These are phyloP conservation scores for Agonopterix alstromeriana DNA, from an alignment of 2,888 invertebrate species.

Conservation along the genomic window DNA sequence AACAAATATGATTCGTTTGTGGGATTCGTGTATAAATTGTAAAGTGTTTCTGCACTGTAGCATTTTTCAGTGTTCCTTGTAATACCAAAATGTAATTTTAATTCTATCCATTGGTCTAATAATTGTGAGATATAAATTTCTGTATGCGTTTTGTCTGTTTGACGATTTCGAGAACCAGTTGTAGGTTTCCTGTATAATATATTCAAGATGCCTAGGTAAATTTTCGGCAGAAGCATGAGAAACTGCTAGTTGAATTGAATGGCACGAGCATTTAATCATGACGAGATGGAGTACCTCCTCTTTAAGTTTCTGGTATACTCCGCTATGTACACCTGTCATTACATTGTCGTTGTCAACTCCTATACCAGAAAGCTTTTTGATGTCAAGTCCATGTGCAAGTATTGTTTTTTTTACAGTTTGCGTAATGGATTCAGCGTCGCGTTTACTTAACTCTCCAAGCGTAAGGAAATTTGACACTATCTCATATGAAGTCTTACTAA, in stretches of 20 bases:
- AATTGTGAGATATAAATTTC: slow-evolving; percentile 11
- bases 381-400: not conserved
- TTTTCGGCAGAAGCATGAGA: slow-evolving; percentile 2
- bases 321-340: slow-evolving; percentile 27
- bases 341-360: slow-evolving; percentile 32
- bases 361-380: slow-evolving; percentile 14
- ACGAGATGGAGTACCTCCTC: slow-evolving; percentile 19
- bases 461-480: slow-evolving; percentile 3
- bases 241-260: not conserved
- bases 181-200: slow-evolving; percentile 20
- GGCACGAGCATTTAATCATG: slow-evolving; percentile 13
- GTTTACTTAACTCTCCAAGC: not conserved
- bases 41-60: too few relatives aligned
- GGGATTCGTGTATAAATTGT: too few relatives aligned
- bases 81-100: too few relatives aligned
- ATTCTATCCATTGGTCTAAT: too few relatives aligned
- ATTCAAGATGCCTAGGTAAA: slow-evolving; percentile 15
- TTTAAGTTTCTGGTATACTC: slow-evolving; percentile 22
- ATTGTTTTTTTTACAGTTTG: slow-evolving; percentile 1
- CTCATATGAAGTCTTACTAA: slow-evolving; percentile 2
- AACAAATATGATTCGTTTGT: too few relatives aligned
- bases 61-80: too few relatives aligned
- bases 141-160: slow-evolving; percentile 20
- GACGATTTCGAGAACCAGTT: slow-evolving; percentile 29
- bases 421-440: slow-evolving; percentile 1